Evolutionary conservation across 2,113 vertebrate species (phyloP), one percentile per base, ranked within the genome.

Genomic region (Rhinoptilus africanus): DNA sequence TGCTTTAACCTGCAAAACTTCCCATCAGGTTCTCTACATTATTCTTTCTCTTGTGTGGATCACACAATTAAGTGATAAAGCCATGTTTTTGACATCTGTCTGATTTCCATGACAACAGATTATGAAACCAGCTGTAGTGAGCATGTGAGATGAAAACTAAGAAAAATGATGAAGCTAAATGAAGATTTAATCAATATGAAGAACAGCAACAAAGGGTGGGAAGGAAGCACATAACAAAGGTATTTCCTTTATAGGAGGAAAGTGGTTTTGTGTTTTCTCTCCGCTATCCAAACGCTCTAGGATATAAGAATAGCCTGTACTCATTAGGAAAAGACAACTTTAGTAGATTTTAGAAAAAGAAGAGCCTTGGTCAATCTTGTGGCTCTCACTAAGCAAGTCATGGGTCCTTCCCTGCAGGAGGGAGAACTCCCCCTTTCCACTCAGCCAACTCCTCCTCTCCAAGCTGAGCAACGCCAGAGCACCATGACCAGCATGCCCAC

Each of bases 61-160:
- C 92, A 67, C 67, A 93, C 59, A 94, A 94, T 96, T 89, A 95
- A 93, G 81, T 84, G 78, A 92, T 80, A 93, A 85, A 97, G 80
- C 54, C 78, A 12, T 93, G 94, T 93, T 98, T 97, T 96, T 97
- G 97, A 97, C 95, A 96, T 95, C 92, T 97, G 75, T 96, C 87
- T 97, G 90, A 97, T 98, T 98, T 98, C 97, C 96, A 94, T 97
- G 97, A 98, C 97, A 97, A 96, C 97, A 98, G 94, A 96, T 95
- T 92, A 96, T 66, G 91, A 92, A 94, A 95, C 81, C 94, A 96
- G 85, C 68, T 95, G 82, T 78, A 81, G 78, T 26, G 72, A 96
- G 89, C 94, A 81, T 51, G 82, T 24, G 79, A 94, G 68, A 88
- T 0, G 3, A 86, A 95, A 86, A 88, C 75, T 62, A 92, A 89